These are phyloP conservation scores for Cryptocephalus moraei DNA, from an alignment of 2,888 invertebrate species.

Conservation along the genomic window DNA sequence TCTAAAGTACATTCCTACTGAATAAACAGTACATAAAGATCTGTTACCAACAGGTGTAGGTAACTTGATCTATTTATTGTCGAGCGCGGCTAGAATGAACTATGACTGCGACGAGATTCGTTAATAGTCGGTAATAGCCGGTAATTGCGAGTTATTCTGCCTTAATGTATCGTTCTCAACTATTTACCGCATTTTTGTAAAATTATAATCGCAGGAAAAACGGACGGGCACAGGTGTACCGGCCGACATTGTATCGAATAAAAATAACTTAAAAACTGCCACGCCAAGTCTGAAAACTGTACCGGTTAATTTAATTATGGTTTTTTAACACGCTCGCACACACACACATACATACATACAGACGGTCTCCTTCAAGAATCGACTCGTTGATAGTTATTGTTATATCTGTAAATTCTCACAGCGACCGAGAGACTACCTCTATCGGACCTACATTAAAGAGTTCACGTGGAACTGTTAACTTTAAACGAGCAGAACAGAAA, in stretches of 20 bases:
- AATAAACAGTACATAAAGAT: conserved; percentile 17
- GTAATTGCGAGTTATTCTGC: conserved; percentile 30
- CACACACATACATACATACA: background rate
- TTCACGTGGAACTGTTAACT: too few species aligned
- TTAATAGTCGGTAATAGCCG: conserved; percentile 29
- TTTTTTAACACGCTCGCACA: conserved; percentile 7
- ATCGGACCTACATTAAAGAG: too few species aligned
- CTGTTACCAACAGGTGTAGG: conserved; percentile 18
- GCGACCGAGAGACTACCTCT: too few species aligned
- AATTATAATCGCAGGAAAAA: conserved; percentile 25
- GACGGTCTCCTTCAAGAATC: too few species aligned
- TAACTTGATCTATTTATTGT: conserved; percentile 28
- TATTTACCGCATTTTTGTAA: conserved; percentile 35
- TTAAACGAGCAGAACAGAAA: too few species aligned
- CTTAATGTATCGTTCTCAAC: conserved; percentile 29
- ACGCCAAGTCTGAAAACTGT: conserved; percentile 9
- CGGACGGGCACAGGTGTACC: conserved; percentile 22
- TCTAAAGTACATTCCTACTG: conserved; percentile 12
- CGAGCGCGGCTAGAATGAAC: conserved; percentile 25
- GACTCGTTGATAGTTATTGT: too few species aligned
- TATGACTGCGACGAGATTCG: conserved; percentile 21
- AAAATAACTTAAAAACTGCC: conserved; percentile 14
- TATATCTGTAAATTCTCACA: too few species aligned
- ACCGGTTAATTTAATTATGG: conserved; percentile 17
- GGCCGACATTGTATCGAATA: conserved; percentile 12